These are phyloP conservation scores for Danio kyathit DNA, from an alignment of 2,797 vertebrate species.

Conservation along the genomic window DNA sequence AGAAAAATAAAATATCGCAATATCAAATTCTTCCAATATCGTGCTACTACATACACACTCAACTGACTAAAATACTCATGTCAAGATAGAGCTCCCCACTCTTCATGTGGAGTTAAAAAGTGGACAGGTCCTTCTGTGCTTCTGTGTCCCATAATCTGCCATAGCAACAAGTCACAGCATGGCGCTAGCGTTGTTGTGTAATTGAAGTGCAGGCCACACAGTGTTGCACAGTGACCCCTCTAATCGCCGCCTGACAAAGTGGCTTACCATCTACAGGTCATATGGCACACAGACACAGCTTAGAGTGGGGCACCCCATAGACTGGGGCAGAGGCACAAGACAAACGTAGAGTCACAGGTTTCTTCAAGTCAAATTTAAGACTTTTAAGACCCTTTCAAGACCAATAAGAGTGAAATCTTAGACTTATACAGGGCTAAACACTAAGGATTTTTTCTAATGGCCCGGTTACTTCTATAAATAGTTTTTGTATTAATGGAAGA, in stretches of 20 bases:
- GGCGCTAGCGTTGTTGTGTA: conserved; percentile 73
- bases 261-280: conserved; percentile 82
- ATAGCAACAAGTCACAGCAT: conserved; percentile 66
- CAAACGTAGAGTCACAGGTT: conserved; percentile 16
- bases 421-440: no score
- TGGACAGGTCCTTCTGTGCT: conserved; percentile 14
- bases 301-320: conserved; percentile 66
- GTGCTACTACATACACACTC: no score
- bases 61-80: not conserved
- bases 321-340: conserved; percentile 39
- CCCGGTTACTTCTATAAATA: no score
- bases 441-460: no score
- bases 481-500: no score
- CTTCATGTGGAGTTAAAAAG: conserved; percentile 16
- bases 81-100: conserved; percentile 1
- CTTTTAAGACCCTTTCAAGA: no score
- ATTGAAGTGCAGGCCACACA: conserved; percentile 76
- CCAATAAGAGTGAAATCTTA: no score
- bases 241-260: conserved; percentile 86
- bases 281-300: conserved; percentile 78
- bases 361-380: no score
- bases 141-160: conserved; percentile 51
- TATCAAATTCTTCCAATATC: no score
- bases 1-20: no score
- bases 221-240: conserved; percentile 76